These are phyloP conservation scores for Caenorhabditis brenneri DNA, from an alignment of 1,140 invertebrate species.

Conservation along the genomic window DNA sequence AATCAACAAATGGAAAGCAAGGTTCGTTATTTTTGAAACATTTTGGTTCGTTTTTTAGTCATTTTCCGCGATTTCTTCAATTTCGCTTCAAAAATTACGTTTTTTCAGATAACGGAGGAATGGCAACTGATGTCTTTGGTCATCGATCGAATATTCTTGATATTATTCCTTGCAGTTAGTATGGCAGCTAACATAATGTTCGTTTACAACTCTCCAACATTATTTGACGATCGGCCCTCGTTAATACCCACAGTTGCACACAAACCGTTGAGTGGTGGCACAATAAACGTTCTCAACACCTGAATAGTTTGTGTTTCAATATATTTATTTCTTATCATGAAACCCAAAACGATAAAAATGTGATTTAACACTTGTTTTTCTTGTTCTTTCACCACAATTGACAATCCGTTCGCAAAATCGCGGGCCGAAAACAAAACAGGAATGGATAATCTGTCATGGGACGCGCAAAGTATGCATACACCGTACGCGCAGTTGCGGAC, in stretches of 20 bases:
- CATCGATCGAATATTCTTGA: constrained; percentile 93
- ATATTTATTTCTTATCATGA: background rate
- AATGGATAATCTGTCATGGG: constrained; percentile 36
- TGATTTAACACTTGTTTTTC: constrained; percentile 34
- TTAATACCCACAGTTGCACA: background rate
- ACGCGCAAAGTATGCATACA: background rate
- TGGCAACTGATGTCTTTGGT: constrained; percentile 99
- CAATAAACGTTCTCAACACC: constrained; percentile 21
- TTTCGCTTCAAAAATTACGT: too few species aligned
- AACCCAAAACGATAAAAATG: background rate
- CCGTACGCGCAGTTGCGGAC: constrained; percentile 8
- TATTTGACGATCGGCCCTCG: constrained; percentile 87
- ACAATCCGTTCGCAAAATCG: background rate
- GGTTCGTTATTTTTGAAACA: background rate
- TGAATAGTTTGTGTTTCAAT: background rate
- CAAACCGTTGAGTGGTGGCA: constrained; percentile 39
- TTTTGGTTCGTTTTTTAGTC: background rate
- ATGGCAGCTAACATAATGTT: constrained; percentile 81
- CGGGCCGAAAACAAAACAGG: background rate
- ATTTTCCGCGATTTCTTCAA: background rate
- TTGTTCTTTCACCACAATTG: constrained; percentile 1
- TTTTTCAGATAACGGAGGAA: constrained; percentile 76
- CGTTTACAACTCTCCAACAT: constrained; percentile 89
- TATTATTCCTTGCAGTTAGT: constrained; percentile 92
- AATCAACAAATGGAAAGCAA: constrained; percentile 51